Base-by-base conservation (phyloP, 2,797 vertebrate genomes). In the Paramormyrops hopkinsi region DNA sequence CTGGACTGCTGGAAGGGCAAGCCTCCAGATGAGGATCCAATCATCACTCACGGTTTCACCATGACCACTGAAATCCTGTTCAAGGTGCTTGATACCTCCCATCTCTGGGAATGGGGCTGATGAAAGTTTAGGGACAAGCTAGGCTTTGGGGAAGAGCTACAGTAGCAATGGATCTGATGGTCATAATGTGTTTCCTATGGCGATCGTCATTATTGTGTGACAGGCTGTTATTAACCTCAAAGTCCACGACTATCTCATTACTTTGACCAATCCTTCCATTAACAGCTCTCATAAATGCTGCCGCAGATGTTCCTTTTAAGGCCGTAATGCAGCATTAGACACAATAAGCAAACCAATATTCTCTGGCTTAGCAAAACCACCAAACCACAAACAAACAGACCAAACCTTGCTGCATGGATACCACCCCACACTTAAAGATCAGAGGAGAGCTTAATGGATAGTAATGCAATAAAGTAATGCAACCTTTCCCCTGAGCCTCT, bases 1-100 rank as follows among this genome's bases (percentile, higher is more conserved):
- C 96, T 99, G 87, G 99, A 99, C 91, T 99, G 99, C 95, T 99
- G 99, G 98, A 99, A 99, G 93, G 99, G 99, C 8, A 97, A 98
- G 88, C 97, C 97, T 84, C 97, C 97, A 0, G 99, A 99, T 0
- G 99, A 99, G 92, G 99, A 99, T 90, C 99, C 99, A 2, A 97
- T 98, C 90, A 99, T 99, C 92, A 99, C 98, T 41, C 99, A 99
- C 0, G 98, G 99, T 59, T 99, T 99, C 95, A 99, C 99, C 93
- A 99, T 99, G 99, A 99, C 98, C 59, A 99, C 98, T 0, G 98
- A 99, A 94, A 99, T 99, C 92, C 96, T 99, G 76, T 99, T 98
- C 93, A 99, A 98, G 97, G 98, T 98, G 33, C 51, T 84, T 69
- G 25, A 53, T 14, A n/a, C 50, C 85, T 51, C 56, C 33, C 19